Base-by-base conservation (phyloP, 2,888 invertebrate genomes). In the Drosophila fulvimacula region DNA sequence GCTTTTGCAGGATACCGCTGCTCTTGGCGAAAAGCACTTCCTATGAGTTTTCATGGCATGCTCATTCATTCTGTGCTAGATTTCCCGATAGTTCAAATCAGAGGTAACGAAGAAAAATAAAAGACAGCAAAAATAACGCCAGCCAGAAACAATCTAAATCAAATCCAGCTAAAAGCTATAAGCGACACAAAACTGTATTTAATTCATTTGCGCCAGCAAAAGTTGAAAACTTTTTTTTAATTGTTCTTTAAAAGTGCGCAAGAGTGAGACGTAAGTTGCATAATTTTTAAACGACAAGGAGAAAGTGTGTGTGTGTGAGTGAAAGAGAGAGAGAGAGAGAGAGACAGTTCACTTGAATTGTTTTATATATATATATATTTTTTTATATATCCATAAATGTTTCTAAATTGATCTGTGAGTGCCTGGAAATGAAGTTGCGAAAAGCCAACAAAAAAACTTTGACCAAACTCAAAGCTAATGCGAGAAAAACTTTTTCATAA, bases 181-280 rank as follows among this genome's bases (percentile, higher is more conserved):
- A 21, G n/a, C n/a, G n/a, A n/a, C n/a, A n/a, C n/a, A 21, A 59
- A 34, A n/a, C 15, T 5, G 3, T 24, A 13, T 27, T 38, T 39
- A 17, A 17, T 10, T 5, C 21, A 1, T 60, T 60, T 27, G n/a
- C 21, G 11, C 17, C 19, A 21, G 52, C 44, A 41, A 34, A 51
- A 71, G 63, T 32, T 60, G 57, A 55, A 56, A 38, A 52, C 39
- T 39, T 69, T 76, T 72, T 73, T 67, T 63, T 7, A 59, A 59
- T 58, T 70, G 62, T 81, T 73, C 61, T 72, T 72, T 70, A 59
- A 78, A 75, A 74, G 82, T 86, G 86, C 69, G 63, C 72, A 78
- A 85, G 81, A 90, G 82, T 91, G 90, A 92, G 92, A 92, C 91
- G 92, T 92, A 91, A 92, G 92, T 92, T 92, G 83, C 73, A 75